phyloP scores from a whole-genome alignment of 1,140 invertebrate species.

The Megathymus violae region DNA sequence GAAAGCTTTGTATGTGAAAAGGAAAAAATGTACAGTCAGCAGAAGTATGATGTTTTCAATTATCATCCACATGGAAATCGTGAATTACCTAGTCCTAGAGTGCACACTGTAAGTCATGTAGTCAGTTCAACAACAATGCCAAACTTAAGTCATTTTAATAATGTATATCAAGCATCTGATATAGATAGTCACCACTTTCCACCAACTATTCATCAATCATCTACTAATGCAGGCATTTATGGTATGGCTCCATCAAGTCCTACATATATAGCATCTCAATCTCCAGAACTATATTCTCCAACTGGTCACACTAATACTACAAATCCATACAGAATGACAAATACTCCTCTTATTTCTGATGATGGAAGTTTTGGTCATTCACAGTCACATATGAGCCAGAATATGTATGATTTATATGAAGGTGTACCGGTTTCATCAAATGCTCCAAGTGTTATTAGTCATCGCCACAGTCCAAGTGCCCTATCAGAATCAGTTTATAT shows the following conservation, averaged over 20 bases:
- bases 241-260: slow-evolving; percentile 62
- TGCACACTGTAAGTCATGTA: slow-evolving; percentile 76
- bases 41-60: slow-evolving; percentile 74
- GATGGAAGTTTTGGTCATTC: slow-evolving; percentile 77
- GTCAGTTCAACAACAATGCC: slow-evolving; percentile 80
- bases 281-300: slow-evolving; percentile 74
- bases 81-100: slow-evolving; percentile 63
- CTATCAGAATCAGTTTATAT: slow-evolving; percentile 64
- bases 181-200: slow-evolving; percentile 63
- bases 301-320: slow-evolving; percentile 76
- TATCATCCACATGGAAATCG: slow-evolving; percentile 68
- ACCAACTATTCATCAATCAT: slow-evolving; percentile 55
- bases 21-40: slow-evolving; percentile 74
- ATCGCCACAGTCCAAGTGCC: slow-evolving; percentile 66
- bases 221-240: slow-evolving; percentile 71
- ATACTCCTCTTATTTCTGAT: slow-evolving; percentile 75
- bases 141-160: slow-evolving; percentile 75
- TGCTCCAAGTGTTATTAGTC: slow-evolving; percentile 63
- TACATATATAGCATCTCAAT: slow-evolving; percentile 73
- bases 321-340: slow-evolving; percentile 78
- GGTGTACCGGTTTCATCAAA: slow-evolving; percentile 67
- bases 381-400: slow-evolving; percentile 70
- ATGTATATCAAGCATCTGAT: slow-evolving; percentile 56
- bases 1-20: slow-evolving; percentile 71
- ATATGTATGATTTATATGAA: slow-evolving; percentile 78